Percentiles rank a stretch among this genome's conserved stretches.
Evolutionary conservation across 2,797 vertebrate genomes (phyloP).

Genomic region (Allobates femoralis): DNA sequence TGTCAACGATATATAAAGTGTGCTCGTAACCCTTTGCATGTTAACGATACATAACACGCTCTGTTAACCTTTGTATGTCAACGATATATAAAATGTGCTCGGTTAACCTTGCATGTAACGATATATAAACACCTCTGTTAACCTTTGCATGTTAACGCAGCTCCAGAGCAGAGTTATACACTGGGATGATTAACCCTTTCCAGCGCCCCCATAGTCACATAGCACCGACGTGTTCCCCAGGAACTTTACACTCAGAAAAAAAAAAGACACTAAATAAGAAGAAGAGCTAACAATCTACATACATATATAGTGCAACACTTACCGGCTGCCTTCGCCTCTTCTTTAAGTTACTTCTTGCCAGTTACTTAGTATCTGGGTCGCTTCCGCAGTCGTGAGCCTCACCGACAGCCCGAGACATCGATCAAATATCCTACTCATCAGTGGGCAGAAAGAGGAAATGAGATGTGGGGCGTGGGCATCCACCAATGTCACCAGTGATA

Average conservation of each 20-base stretch:
- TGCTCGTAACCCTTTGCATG: too few species aligned
- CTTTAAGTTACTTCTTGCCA: neutral
- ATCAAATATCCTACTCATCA: slow-evolving; percentile 31
- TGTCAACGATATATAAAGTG: too few species aligned
- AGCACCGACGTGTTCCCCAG: too few species aligned
- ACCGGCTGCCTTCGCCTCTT: slow-evolving; percentile 7
- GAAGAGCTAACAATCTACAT: neutral
- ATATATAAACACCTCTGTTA: too few species aligned
- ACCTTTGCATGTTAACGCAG: too few species aligned
- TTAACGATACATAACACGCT: too few species aligned
- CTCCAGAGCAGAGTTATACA: neutral
- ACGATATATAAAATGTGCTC: too few species aligned
- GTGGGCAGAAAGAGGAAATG: slow-evolving; percentile 42
- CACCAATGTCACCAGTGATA: neutral
- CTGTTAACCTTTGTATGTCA: too few species aligned
- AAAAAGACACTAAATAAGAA: neutral
- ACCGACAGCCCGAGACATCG: slow-evolving; percentile 26
- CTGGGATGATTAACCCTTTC: neutral
- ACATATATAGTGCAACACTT: neutral
- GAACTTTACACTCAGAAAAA: neutral
- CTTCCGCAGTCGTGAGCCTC: slow-evolving; percentile 21
- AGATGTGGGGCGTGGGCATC: slow-evolving; percentile 14
- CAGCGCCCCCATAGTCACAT: neutral
- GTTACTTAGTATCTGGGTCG: slow-evolving; percentile 19
- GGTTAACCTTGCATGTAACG: too few species aligned